phyloP scores from a whole-genome alignment of 2,797 vertebrate genomes.

The Echiichthys vipera region DNA sequence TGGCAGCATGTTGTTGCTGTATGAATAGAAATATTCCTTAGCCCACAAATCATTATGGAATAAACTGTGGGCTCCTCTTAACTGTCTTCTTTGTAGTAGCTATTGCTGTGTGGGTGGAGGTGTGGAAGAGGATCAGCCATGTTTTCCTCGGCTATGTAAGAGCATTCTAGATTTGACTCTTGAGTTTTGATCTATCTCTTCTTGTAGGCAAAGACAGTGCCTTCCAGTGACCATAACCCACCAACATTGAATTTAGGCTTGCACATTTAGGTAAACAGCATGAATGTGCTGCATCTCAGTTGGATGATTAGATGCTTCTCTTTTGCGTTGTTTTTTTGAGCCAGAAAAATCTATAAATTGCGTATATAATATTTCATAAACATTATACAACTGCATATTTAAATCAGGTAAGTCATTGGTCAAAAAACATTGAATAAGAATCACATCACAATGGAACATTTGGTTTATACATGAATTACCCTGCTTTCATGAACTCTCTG shows the following conservation, averaged over 20 bases:
- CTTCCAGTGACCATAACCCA: conserved; percentile 7
- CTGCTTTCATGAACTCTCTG: conserved; percentile 27
- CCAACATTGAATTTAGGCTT: conserved; percentile 7
- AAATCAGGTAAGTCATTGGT: conserved; percentile 1
- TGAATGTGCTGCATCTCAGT: not conserved
- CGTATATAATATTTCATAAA: no score
- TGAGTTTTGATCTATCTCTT: conserved; percentile 24
- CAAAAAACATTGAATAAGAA: not conserved
- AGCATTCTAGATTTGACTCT: conserved; percentile 38
- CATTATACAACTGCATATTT: not conserved
- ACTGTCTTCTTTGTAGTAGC: conserved; percentile 29
- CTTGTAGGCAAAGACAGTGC: not conserved
- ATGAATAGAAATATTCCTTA: conserved; percentile 18
- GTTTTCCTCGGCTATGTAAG: conserved; percentile 42
- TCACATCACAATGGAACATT: conserved; percentile 25
- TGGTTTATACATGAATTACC: not conserved
- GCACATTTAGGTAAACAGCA: not conserved
- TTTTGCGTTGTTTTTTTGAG: no score
- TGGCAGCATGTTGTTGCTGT: not conserved
- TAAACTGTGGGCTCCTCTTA: conserved; percentile 26
- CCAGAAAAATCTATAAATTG: no score
- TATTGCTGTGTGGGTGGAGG: conserved; percentile 51
- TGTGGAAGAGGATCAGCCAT: conserved; percentile 41
- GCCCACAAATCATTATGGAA: conserved; percentile 33
- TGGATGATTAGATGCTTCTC: not conserved